A percentile compares a stretch with the other conserved stretches of the same genome.
Conservation (phyloP, 2,113 vertebrate species). For the Aegotheles bennettii region DNA sequence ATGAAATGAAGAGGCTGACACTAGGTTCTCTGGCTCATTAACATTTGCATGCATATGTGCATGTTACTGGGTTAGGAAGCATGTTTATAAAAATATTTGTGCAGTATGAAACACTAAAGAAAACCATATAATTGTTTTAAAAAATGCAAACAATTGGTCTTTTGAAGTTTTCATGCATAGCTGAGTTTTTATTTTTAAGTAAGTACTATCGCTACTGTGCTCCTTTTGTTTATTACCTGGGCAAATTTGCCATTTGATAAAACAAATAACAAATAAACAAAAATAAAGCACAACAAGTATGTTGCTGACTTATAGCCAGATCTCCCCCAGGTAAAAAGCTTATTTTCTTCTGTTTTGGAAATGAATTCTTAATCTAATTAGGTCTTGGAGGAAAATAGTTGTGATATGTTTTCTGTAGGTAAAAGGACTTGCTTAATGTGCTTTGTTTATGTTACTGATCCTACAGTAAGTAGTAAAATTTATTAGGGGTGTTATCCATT, state of each 20-base stretch:
- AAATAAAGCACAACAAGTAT: neutral
- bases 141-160: neutral
- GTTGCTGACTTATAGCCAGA: neutral
- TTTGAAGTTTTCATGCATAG: neutral
- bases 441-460: slow-evolving; percentile 40
- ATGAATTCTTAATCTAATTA: slow-evolving; percentile 53
- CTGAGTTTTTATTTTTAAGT: neutral
- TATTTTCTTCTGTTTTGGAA: slow-evolving; percentile 63
- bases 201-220: neutral
- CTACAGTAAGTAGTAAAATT: slow-evolving; percentile 25
- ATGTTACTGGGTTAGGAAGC: neutral
- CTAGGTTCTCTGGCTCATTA: neutral
- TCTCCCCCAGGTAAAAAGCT: neutral
- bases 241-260: slow-evolving; percentile 29
- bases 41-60: neutral
- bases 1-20: neutral
- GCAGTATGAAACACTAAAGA: neutral
- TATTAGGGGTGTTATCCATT: neutral
- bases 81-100: neutral
- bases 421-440: slow-evolving; percentile 5
- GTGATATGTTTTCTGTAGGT: slow-evolving; percentile 8
- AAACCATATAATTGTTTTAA: neutral
- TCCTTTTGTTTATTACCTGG: slow-evolving; percentile 2
- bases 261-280: slow-evolving; percentile 4
- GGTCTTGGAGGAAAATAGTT: slow-evolving; percentile 28